phyloP scores from a whole-genome alignment of 1,140 invertebrate genomes.

The Leptinotarsa lineolata region DNA sequence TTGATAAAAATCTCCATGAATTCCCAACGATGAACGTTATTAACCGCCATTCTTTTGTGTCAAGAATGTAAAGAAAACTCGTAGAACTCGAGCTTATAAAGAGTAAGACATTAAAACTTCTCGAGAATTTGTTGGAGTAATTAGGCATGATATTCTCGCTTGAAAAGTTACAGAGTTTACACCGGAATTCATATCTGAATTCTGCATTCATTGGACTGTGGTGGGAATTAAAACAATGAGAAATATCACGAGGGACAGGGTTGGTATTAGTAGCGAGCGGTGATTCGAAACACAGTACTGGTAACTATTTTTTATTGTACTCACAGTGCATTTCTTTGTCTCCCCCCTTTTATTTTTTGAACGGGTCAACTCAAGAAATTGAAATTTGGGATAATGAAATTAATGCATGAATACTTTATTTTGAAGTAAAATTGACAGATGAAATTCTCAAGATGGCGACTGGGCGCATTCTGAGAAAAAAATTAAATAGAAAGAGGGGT shows the following conservation, averaged over 20 bases:
- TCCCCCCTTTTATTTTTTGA: too few species aligned
- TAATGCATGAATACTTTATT: too few species aligned
- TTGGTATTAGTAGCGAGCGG: neutral
- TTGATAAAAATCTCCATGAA: constrained; percentile 7
- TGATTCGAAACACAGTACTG: neutral
- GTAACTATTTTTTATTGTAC: too few species aligned
- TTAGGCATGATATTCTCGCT: constrained; percentile 25
- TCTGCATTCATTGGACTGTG: neutral
- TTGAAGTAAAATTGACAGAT: too few species aligned
- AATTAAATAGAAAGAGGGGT: too few species aligned
- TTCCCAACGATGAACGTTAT: neutral
- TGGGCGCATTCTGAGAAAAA: too few species aligned
- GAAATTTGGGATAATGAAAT: too few species aligned
- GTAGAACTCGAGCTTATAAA: constrained; percentile 11
- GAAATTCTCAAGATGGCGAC: too few species aligned
- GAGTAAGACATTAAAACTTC: constrained; percentile 26
- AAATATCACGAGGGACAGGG: neutral
- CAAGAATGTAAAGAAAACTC: constrained; percentile 10
- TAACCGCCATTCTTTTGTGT: constrained; percentile 8
- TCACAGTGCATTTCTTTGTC: too few species aligned
- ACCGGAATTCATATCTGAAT: constrained; percentile 9
- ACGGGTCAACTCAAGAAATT: too few species aligned
- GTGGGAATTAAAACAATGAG: constrained; percentile 3
- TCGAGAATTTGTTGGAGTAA: constrained; percentile 23
- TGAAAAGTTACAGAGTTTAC: constrained; percentile 22